These are phyloP conservation scores for Poecile atricapillus DNA, from an alignment of 2,113 vertebrate species.

Conservation along the genomic window DNA sequence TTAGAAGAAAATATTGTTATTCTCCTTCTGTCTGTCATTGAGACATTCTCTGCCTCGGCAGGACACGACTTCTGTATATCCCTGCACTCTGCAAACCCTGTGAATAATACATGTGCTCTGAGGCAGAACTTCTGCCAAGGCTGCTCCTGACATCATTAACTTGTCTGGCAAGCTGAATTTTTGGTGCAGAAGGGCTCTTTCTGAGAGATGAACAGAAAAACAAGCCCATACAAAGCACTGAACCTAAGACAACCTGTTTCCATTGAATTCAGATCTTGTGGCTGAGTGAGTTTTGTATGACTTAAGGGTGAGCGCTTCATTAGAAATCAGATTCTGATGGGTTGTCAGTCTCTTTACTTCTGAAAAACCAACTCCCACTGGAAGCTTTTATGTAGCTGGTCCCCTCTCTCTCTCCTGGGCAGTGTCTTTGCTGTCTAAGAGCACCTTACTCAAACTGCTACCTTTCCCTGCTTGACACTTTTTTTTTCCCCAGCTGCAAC, in stretches of 20 bases:
- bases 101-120: conserved; percentile 3
- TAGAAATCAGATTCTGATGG: neutral
- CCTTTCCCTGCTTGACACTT: neutral
- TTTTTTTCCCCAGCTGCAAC: neutral
- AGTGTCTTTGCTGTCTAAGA: neutral
- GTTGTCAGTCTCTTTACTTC: neutral
- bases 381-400: neutral
- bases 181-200: neutral
- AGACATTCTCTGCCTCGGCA: neutral
- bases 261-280: neutral
- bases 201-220: neutral
- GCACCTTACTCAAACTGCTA: neutral
- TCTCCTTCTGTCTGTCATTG: neutral
- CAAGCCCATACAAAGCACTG: neutral
- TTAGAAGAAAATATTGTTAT: neutral
- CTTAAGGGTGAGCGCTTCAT: neutral
- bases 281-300: neutral
- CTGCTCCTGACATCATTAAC: neutral
- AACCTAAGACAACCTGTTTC: neutral
- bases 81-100: neutral
- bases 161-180: neutral
- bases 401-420: neutral
- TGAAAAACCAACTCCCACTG: neutral
- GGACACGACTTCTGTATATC: neutral
- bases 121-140: neutral